phyloP scores from a whole-genome alignment of 1,140 invertebrate species.

The Drosophila yakuba region DNA sequence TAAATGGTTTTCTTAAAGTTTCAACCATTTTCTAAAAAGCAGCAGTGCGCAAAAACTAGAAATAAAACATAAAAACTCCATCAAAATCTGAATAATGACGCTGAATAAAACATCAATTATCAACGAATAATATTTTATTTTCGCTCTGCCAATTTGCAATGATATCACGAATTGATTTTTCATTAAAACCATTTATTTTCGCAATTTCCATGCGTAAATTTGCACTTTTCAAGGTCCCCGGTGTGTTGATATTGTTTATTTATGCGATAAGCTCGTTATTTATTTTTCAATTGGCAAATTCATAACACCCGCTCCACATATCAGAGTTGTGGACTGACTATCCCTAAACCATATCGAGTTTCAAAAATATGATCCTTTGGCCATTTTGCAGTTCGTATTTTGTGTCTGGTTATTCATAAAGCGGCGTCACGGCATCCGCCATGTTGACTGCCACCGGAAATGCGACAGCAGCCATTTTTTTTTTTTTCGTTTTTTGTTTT shows the following conservation, averaged over 20 bases:
- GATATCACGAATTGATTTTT: conserved; percentile 6
- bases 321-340: neutral
- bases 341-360: conserved; percentile 21
- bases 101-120: neutral
- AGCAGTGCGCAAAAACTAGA: neutral
- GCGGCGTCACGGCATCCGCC: conserved; percentile 66
- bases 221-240: conserved; percentile 3
- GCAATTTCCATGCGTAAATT: conserved; percentile 1
- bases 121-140: neutral
- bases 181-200: neutral
- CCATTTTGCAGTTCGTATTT: conserved; percentile 43
- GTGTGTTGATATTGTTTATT: conserved; percentile 18
- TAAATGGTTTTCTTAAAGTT: too few relatives aligned
- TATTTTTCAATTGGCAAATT: conserved; percentile 16
- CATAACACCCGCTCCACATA: neutral
- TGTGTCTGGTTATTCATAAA: conserved; percentile 65
- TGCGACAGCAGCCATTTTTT: conserved; percentile 73
- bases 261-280: conserved; percentile 4
- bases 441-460: conserved; percentile 76
- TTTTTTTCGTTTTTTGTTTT: neutral
- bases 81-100: neutral
- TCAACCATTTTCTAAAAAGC: neutral
- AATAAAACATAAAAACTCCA: neutral
- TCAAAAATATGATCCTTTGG: conserved; percentile 61
- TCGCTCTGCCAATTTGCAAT: neutral